Evolutionary conservation across 2,797 vertebrate species (phyloP), one percentile per base, ranked within the genome.

Genomic region (Eulemur albifrons): DNA sequence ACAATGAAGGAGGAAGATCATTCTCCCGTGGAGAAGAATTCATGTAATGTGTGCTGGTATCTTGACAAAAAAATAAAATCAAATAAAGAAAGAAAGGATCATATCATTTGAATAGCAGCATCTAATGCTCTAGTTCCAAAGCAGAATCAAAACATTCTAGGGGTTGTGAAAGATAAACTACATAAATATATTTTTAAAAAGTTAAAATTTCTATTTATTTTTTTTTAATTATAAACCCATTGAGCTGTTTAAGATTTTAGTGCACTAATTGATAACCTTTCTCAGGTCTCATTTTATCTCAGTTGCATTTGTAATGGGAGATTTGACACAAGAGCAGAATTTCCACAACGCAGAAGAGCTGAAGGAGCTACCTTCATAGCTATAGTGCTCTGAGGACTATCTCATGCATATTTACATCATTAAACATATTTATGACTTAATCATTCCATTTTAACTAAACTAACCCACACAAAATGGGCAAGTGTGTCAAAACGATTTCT

Each of bases 401-500:
- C 27, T 75, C 40, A 38, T 30, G 10, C 30, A 8, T 21, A 50
- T 57, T 89, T 89, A 32, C 27, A 43, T 57, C 48, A 70, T 38
- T 80, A 84, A 87, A n/a, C 94, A 20, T 2, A 25, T 67, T 70
- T 94, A 43, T 30, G 25, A 38, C 11, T 61, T 75, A 32, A 52
- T 91, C 52, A 92, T 86, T 7, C n/a, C 38, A 10, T 89, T 94
- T 96, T 83, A 77, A 88, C 35, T 81, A 83, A 83, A 73, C 18
- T 40, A 88, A 90, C 9, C 23, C 23, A 54, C 9, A 45, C 5
- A 83, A 76, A 93, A 65, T 79, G 23, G 45, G 48, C 27, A 48
- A 40, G 30, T 23, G 25, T 11, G 3, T 50, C 35, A 91, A 91
- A 75, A 77, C 18, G 0, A 43, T 75, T 79, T 96, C 85, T 72